Base-by-base conservation (phyloP, 2,113 vertebrate genomes). In the Pterocles gutturalis region DNA sequence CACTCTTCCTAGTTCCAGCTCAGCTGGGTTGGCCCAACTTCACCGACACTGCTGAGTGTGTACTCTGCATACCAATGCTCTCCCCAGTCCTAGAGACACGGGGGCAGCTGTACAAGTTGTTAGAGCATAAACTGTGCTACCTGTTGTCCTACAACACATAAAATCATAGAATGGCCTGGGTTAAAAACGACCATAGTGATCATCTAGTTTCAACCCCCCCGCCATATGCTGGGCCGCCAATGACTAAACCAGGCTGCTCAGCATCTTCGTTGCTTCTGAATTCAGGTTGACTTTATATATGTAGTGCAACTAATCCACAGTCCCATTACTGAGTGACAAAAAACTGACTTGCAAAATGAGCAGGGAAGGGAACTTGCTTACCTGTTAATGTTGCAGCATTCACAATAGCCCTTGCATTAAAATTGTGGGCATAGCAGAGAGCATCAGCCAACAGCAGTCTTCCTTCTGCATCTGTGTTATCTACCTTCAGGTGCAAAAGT, bases 391-490 rank as follows among this genome's bases (percentile, higher is more conserved):
- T 99, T 62, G 99, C 99, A 17, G 99, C 99, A 75, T 99, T 99
- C 86, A 99, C 98, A 67, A 99, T 98, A 71, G 99, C 98, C 96
- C 98, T 99, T 38, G 99, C 98, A 46, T 99, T 99, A 94, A 99
- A 99, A 67, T 25, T 98, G 91, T 99, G 99, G 19, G 99, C 99
- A 0, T 99, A 99, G 91, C 99, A 99, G 57, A 99, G 99, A 0
- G 99, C 99, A 33, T 99, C 99, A 4, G 99, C 99, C 36, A 99
- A 97, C 77, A 99, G 96, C 79, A 99, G 97, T 34, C 99, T 98
- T 64, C 99, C 99, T 92, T 99, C 99, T 4, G 99, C 99, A 83
- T 99, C 99, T 2, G 99, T 99, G 93, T 99, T 99, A 96, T 99
- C 99, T 43, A 99, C 98, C 99, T 99, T 96, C 64, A 88, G 54